Evolutionary conservation across 2,888 invertebrate species (phyloP), one percentile per base, ranked within the genome.

Genomic region (Meiosimyza platycephala): DNA sequence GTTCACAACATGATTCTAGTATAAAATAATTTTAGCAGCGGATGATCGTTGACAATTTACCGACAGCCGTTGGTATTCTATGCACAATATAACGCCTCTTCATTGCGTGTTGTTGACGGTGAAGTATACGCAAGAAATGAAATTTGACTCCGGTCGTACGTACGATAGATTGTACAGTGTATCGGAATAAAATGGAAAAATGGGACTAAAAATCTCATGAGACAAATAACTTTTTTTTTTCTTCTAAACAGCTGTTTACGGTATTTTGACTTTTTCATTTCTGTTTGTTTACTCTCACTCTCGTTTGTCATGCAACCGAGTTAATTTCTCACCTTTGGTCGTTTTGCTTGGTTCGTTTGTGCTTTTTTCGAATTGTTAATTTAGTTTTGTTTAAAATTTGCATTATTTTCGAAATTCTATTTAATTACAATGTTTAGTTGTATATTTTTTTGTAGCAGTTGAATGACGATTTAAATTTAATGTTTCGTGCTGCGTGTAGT

Each of bases 391-490:
- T 33, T 59, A 28, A 59, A 40, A 59, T 68, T 50, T 68, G 48
- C 59, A 59, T 18, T 50, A 50, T 65, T 65, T 52, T 28, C 54
- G 33, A 52, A 54, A 54, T 65, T 67, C n/a, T 50, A 22, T 22
- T 50, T 6, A n/a, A 68, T 50, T 48, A 67, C 47, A 59, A 50
- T 50, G n/a, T 22, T 59, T 9, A 50, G 59, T 28, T 68, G 59
- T 68, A 67, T 18, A 68, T 28, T 68, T 59, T 65, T n/a, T 40
- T 40, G 40, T 40, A 40, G 40, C 40, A 40, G 40, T 40, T 40
- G 40, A 40, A 40, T 40, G 40, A 9, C 40, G 40, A 9, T 40
- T 9, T 28, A 28, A 47, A 13, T 64, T 15, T 55, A 11, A 40
- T 33, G 18, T 66, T 64, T 50, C 7, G 11, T 9, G 57, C 22